Percentiles rank a stretch among this genome's conserved stretches.
Conservation (phyloP, 2,113 vertebrate species). For the Ctenodactylus gundi region DNA sequence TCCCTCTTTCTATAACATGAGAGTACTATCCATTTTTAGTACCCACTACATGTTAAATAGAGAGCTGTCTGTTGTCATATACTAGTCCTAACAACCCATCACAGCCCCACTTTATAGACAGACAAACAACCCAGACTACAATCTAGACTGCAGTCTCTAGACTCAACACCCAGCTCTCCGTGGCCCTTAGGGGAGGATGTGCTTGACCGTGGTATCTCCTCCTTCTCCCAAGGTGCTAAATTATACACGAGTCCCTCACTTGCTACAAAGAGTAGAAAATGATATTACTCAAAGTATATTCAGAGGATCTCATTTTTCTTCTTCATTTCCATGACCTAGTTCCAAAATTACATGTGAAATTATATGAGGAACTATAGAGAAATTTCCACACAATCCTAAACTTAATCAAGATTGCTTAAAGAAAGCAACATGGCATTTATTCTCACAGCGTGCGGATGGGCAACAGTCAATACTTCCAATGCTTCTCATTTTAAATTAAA, state of each 20-base stretch:
- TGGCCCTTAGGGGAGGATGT: background rate
- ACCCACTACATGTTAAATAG: background rate
- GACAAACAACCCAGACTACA: no score
- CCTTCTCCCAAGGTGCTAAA: background rate
- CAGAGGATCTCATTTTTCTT: background rate
- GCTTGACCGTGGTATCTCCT: background rate
- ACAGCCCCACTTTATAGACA: background rate
- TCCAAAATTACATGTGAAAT: background rate
- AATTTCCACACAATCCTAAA: background rate
- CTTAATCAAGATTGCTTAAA: background rate
- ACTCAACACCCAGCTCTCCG: accelerated
- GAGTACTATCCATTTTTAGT: background rate
- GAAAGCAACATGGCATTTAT: background rate
- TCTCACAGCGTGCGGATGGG: background rate
- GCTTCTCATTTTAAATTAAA: background rate
- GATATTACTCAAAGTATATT: background rate
- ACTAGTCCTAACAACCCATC: background rate
- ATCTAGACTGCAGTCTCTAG: no score
- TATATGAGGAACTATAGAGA: background rate
- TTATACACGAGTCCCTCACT: background rate
- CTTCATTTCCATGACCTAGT: background rate
- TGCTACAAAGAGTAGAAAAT: background rate
- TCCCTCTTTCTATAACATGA: background rate
- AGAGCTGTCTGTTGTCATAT: background rate
- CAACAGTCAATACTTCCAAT: background rate